phyloP scores from a whole-genome alignment of 2,888 invertebrate species.

The Hemistola chrysoprasaria region DNA sequence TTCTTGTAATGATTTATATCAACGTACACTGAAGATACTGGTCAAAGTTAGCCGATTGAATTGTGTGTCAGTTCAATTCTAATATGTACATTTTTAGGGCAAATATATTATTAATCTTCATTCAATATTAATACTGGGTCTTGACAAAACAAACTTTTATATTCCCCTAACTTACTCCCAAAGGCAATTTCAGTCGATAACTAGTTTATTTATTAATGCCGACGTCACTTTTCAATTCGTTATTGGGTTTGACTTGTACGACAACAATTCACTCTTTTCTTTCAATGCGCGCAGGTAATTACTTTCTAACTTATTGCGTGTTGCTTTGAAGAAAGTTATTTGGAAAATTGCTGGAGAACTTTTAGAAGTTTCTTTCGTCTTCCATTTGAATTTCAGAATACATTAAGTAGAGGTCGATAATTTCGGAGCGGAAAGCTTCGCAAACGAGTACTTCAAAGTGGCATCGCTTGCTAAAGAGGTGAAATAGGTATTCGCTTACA shows the following conservation, averaged over 20 bases:
- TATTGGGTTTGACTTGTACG: conserved; percentile 3
- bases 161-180: too few relatives aligned
- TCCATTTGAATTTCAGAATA: conserved; percentile 1
- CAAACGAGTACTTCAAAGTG: conserved; percentile 11
- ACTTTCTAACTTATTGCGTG: not conserved
- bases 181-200: not conserved
- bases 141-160: too few relatives aligned
- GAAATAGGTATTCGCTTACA: conserved; percentile 22
- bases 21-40: too few relatives aligned
- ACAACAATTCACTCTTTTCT: conserved; percentile 2
- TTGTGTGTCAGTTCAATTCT: too few relatives aligned
- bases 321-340: too few relatives aligned
- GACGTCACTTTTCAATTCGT: conserved; percentile 13
- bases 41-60: too few relatives aligned
- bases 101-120: too few relatives aligned
- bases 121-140: too few relatives aligned
- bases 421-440: conserved; percentile 4
- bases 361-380: too few relatives aligned
- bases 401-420: conserved; percentile 10
- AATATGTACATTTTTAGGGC: too few relatives aligned
- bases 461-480: conserved; percentile 25
- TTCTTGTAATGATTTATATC: too few relatives aligned
- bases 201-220: conserved; percentile 1
- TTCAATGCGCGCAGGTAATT: conserved; percentile 9
- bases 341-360: too few relatives aligned